A percentile compares a stretch with the other conserved stretches of the same genome.
Evolutionary conservation across 2,888 invertebrate genomes (phyloP).

Genomic region (Andrena praecox): DNA sequence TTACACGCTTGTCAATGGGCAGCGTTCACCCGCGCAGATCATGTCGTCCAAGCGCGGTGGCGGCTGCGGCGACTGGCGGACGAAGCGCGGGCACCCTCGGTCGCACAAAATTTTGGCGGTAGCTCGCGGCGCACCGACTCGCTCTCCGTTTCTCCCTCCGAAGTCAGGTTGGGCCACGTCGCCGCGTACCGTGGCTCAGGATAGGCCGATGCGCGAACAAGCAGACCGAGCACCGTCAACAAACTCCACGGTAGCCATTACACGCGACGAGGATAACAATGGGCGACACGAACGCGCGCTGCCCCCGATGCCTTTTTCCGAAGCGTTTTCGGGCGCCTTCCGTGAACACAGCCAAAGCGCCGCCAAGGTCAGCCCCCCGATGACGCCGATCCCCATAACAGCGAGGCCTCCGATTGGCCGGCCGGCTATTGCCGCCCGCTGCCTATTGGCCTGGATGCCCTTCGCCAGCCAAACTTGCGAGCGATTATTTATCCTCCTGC

Average conservation of each 20-base stretch:
- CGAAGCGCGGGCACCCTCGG: slow-evolving; percentile 64
- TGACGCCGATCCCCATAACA: slow-evolving; percentile 39
- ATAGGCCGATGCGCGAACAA: slow-evolving; percentile 69
- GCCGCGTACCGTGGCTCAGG: slow-evolving; percentile 55
- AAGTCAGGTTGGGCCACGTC: slow-evolving; percentile 54
- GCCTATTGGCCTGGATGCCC: slow-evolving; percentile 15
- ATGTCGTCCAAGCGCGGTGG: slow-evolving; percentile 74
- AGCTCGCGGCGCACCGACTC: slow-evolving; percentile 28
- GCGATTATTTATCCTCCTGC: slow-evolving; percentile 29
- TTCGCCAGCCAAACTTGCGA: not conserved
- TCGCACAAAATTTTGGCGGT: slow-evolving; percentile 67
- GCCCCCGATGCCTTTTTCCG: slow-evolving; percentile 71
- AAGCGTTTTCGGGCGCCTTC: slow-evolving; percentile 73
- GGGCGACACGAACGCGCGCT: slow-evolving; percentile 79
- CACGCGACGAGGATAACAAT: slow-evolving; percentile 83
- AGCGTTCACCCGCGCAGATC: slow-evolving; percentile 79
- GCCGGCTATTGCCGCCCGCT: not conserved
- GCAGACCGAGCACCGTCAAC: slow-evolving; percentile 78
- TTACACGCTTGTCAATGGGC: slow-evolving; percentile 76
- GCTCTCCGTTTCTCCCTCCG: slow-evolving; percentile 16
- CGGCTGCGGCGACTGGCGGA: slow-evolving; percentile 68
- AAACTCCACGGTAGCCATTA: slow-evolving; percentile 81
- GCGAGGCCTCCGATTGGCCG: slow-evolving; percentile 46
- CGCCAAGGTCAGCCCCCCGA: slow-evolving; percentile 69
- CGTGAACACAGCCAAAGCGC: slow-evolving; percentile 65